These are phyloP conservation scores for Microcebus tavaratra DNA, from an alignment of 2,113 vertebrate species.

Conservation along the genomic window DNA sequence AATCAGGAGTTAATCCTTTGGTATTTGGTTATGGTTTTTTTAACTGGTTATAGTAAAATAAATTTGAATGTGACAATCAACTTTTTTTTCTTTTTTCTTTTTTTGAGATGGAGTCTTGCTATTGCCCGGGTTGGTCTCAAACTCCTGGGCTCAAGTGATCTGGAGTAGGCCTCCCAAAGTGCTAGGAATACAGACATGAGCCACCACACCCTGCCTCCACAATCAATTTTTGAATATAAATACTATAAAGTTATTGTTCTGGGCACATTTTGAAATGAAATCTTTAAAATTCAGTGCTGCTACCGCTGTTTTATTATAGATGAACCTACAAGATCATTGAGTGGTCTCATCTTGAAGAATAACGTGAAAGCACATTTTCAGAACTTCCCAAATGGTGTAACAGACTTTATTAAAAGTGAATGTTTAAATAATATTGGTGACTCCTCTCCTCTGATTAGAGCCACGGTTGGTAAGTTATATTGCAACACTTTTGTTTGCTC, in stretches of 20 bases:
- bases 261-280: slow-evolving; percentile 3
- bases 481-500: not conserved
- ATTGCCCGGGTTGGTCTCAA: too few species aligned
- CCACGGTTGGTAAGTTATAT: slow-evolving; percentile 94
- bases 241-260: slow-evolving; percentile 12
- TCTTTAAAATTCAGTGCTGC: slow-evolving; percentile 28
- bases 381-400: slow-evolving; percentile 96
- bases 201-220: too few species aligned
- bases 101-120: too few species aligned
- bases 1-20: slow-evolving; percentile 39
- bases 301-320: slow-evolving; percentile 85
- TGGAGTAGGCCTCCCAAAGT: too few species aligned
- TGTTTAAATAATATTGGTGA: slow-evolving; percentile 98
- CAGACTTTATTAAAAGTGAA: slow-evolving; percentile 97
- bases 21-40: not conserved
- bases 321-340: slow-evolving; percentile 97
- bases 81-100: too few species aligned
- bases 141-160: too few species aligned
- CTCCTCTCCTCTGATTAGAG: slow-evolving; percentile 96
- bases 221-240: not conserved
- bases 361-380: slow-evolving; percentile 99
- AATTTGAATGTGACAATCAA: not conserved
- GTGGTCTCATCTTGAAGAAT: slow-evolving; percentile 97
- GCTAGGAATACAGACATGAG: too few species aligned
- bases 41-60: slow-evolving; percentile 23